Conservation (phyloP, 2,113 vertebrate species). For the Xyliphius kryptos region DNA sequence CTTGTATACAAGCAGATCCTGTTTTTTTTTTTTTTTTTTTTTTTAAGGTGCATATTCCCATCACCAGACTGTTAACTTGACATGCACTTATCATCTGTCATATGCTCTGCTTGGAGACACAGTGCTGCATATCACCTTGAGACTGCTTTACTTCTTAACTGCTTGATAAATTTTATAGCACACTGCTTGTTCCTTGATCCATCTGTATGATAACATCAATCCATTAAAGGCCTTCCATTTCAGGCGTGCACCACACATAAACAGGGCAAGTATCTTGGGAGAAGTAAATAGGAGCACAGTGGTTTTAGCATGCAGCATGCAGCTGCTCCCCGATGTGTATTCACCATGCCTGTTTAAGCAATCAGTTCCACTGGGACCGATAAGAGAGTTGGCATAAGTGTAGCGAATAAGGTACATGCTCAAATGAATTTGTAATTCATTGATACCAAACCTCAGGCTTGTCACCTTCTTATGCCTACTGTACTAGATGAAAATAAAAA, state of each 20-base stretch:
- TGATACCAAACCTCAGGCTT: slow-evolving; percentile 50
- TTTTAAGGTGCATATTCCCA: background rate
- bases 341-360: slow-evolving; percentile 52
- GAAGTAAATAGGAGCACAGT: slow-evolving; percentile 41
- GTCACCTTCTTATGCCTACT: slow-evolving; percentile 33
- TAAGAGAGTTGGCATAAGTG: slow-evolving; percentile 38
- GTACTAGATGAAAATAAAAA: slow-evolving; percentile 54
- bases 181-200: slow-evolving; percentile 16
- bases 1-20: background rate
- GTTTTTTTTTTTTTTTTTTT: background rate
- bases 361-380: slow-evolving; percentile 45
- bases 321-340: slow-evolving; percentile 40
- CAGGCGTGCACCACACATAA: slow-evolving; percentile 34
- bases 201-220: slow-evolving; percentile 31
- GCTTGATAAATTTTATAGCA: slow-evolving; percentile 24
- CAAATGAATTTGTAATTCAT: slow-evolving; percentile 52
- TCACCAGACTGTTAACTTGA: background rate
- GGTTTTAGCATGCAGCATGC: slow-evolving; percentile 39
- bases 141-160: slow-evolving; percentile 26
- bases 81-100: slow-evolving; percentile 2
- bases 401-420: slow-evolving; percentile 47
- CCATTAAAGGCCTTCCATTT: slow-evolving; percentile 32
- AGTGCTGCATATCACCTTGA: slow-evolving; percentile 15
- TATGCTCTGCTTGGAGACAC: slow-evolving; percentile 3
- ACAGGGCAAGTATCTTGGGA: slow-evolving; percentile 35